phyloP scores from a whole-genome alignment of 2,888 invertebrate species.

The Odiellus spinosus region DNA sequence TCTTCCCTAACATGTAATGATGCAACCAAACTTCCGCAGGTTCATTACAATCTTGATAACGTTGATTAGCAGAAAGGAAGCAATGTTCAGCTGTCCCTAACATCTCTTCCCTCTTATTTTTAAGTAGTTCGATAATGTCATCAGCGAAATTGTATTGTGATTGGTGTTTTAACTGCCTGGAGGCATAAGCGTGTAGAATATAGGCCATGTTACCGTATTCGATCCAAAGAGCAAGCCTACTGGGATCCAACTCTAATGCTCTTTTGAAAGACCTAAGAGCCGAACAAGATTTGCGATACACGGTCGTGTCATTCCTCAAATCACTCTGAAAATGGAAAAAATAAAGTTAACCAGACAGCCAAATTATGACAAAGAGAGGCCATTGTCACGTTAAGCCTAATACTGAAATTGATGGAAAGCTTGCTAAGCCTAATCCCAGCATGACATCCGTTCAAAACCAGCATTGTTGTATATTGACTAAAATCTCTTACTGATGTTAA shows the following conservation, averaged over 20 bases:
- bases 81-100: slow-evolving; percentile 59
- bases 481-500: slow-evolving; percentile 49
- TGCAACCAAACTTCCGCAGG: slow-evolving; percentile 81
- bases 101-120: slow-evolving; percentile 61
- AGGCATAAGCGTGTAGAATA: slow-evolving; percentile 74
- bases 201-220: slow-evolving; percentile 84
- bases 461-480: too few species aligned
- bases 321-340: slow-evolving; percentile 21
- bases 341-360: too few species aligned
- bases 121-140: slow-evolving; percentile 43
- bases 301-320: slow-evolving; percentile 26
- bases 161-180: slow-evolving; percentile 50
- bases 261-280: slow-evolving; percentile 64
- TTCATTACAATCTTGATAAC: slow-evolving; percentile 33
- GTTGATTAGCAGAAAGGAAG: slow-evolving; percentile 39
- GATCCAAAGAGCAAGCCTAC: slow-evolving; percentile 60
- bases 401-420: neutral
- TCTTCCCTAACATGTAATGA: slow-evolving; percentile 91
- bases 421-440: neutral
- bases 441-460: neutral
- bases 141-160: slow-evolving; percentile 28
- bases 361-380: neutral
- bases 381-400: neutral
- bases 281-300: slow-evolving; percentile 38
- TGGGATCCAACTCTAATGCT: slow-evolving; percentile 54